Conservation (phyloP, 37 sponge, comb jelly and placozoan genomes). For the Chondrosia reniformis region DNA sequence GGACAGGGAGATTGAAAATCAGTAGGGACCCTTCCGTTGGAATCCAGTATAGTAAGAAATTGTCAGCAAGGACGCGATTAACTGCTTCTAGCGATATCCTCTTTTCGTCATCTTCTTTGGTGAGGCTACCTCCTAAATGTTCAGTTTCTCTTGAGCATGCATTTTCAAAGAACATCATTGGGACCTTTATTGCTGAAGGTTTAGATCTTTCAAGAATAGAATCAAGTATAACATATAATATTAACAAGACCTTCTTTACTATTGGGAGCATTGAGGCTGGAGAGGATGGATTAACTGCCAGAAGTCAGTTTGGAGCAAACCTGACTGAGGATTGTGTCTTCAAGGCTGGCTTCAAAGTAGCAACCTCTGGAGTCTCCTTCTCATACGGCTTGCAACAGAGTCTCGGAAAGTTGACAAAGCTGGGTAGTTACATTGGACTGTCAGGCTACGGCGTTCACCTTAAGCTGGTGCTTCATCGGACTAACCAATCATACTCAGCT, state of each 20-base stretch:
- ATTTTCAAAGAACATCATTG: background rate
- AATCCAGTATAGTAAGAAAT: background rate
- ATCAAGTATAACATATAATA: background rate
- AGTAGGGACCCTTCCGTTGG: background rate
- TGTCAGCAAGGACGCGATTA: background rate
- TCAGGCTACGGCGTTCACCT: slow-evolving; percentile 44
- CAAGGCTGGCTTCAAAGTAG: slow-evolving; percentile 32
- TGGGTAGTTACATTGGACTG: slow-evolving; percentile 39
- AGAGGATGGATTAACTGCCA: background rate
- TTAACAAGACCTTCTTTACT: background rate
- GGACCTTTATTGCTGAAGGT: background rate
- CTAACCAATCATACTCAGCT: slow-evolving; percentile 52
- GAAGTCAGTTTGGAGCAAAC: slow-evolving; percentile 6
- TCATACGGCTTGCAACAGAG: slow-evolving; percentile 54
- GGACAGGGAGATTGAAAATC: background rate
- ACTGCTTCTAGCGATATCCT: background rate
- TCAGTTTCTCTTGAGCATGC: background rate
- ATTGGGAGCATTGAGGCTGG: background rate
- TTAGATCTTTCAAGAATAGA: slow-evolving; percentile 2
- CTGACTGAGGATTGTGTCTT: slow-evolving; percentile 13
- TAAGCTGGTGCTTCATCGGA: slow-evolving; percentile 54
- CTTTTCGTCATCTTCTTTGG: background rate
- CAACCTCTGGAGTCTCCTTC: slow-evolving; percentile 40
- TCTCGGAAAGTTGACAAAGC: slow-evolving; percentile 38
- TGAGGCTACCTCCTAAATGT: slow-evolving; percentile 19